These are phyloP conservation scores for Acanthaster planci DNA, from an alignment of 35 echinoderm and acorn worm species.

Conservation along the genomic window DNA sequence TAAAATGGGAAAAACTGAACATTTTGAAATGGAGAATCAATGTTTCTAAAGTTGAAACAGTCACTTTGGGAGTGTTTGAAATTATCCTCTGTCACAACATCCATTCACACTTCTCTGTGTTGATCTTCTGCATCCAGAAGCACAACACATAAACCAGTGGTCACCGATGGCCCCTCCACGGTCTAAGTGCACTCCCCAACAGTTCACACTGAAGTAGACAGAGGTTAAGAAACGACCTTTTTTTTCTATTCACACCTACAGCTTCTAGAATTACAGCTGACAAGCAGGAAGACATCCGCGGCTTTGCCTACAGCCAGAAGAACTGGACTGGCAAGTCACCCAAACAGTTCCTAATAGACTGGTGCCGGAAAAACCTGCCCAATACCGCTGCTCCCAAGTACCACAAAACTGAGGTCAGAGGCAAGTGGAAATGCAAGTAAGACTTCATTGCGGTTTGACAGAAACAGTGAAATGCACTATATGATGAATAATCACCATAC, in stretches of 20 bases:
- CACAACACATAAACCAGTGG: not conserved
- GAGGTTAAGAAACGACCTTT: too few relatives aligned
- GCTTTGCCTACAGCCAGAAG: conserved; percentile 80
- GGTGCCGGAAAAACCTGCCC: conserved; percentile 84
- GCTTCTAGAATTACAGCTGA: not conserved
- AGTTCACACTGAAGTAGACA: too few relatives aligned
- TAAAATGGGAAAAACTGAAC: too few relatives aligned
- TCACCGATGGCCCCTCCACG: not conserved
- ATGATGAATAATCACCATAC: too few relatives aligned
- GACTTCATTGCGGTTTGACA: not conserved
- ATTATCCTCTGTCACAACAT: too few relatives aligned
- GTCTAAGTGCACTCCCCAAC: not conserved
- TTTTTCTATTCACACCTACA: not conserved
- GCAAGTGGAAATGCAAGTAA: conserved; percentile 89
- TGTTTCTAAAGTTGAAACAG: too few relatives aligned
- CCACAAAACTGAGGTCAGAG: conserved; percentile 56
- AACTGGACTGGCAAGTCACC: conserved; percentile 92
- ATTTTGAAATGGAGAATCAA: too few relatives aligned
- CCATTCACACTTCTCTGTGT: not conserved
- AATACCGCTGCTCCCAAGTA: conserved; percentile 81
- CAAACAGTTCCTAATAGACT: conserved; percentile 94
- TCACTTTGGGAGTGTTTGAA: too few relatives aligned
- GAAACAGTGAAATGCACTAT: not conserved
- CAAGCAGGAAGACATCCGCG: conserved; percentile 47
- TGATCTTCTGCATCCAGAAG: not conserved